Evolutionary conservation across 2,113 vertebrate species (phyloP), one percentile per base, ranked within the genome.

Genomic region (Corapipo altera): DNA sequence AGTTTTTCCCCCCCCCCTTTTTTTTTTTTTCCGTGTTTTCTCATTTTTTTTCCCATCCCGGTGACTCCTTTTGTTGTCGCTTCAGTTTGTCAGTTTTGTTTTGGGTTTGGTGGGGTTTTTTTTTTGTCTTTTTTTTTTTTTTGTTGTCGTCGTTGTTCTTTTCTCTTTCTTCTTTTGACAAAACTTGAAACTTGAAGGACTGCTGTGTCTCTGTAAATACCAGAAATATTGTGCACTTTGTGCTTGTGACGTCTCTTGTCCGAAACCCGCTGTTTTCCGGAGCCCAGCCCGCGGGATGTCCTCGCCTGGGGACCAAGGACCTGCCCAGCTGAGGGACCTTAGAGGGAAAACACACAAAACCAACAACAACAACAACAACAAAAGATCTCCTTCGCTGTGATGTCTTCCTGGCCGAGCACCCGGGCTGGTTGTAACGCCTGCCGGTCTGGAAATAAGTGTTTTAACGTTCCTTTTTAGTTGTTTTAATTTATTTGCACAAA

Each of bases 151-250:
- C 39, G 39, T 41, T 22, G 6, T 83, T 33, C 7, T 44, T n/a
- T 57, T 35, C 44, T 96, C 71, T 97, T 6, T 6, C 96, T 97
- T 43, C 57, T 97, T 97, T 98, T 98, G 98, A 98, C 96, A 90
- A 98, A 99, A 99, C 99, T 99, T 98, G 98, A 99, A 99, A 99
- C 99, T 99, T 99, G 99, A 99, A 99, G 99, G 99, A 99, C 99
- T 99, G 98, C 98, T 99, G 99, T 98, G 98, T 99, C 98, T 98
- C 96, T 99, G 99, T 99, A 99, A 99, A 99, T 99, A 99, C 98
- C 98, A 97, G 80, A 96, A 96, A 98, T 97, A 87, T 98, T 96
- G 98, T 99, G 98, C 99, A 98, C 98, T 98, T 98, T 97, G 98
- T 99, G 98, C 98, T 99, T 99, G 98, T 99, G 98, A 98, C 97